Conservation (phyloP, 1,140 invertebrate species). For the Atta cephalotes region DNA sequence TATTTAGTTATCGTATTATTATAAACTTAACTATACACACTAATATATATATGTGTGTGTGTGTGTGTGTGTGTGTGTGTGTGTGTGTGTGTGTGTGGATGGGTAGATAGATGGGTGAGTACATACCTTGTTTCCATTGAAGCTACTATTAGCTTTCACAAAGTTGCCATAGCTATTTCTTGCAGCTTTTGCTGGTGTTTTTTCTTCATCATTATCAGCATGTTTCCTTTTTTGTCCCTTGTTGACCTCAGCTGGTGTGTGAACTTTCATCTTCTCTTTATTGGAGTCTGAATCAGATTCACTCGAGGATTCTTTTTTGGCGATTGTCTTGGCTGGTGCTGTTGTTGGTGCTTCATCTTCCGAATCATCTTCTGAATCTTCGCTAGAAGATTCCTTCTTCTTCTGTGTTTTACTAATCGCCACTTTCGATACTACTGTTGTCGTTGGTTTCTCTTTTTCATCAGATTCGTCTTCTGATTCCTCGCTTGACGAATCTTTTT, state of each 20-base stretch:
- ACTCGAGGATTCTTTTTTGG: conserved; percentile 74
- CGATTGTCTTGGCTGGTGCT: conserved; percentile 45
- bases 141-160: conserved; percentile 85
- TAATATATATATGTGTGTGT: too few species aligned
- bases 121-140: conserved; percentile 85
- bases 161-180: conserved; percentile 87
- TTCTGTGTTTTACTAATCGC: conserved; percentile 65
- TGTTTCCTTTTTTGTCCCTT: conserved; percentile 81
- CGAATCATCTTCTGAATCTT: conserved; percentile 75
- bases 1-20: too few species aligned
- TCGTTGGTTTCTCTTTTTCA: conserved; percentile 60
- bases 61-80: fast-evolving
- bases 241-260: conserved; percentile 38
- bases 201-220: conserved; percentile 79
- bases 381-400: conserved; percentile 76
- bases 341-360: conserved; percentile 74
- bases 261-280: conserved; percentile 73
- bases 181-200: conserved; percentile 79
- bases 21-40: too few species aligned
- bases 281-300: conserved; percentile 77
- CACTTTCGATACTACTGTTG: conserved; percentile 32
- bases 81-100: too few species aligned
- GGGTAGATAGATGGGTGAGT: too few species aligned
- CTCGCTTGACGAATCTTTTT: conserved; percentile 77
- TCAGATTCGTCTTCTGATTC: conserved; percentile 74